These are phyloP conservation scores for Styela clava DNA, from an alignment of 23 tunicate genomes.

Conservation along the genomic window DNA sequence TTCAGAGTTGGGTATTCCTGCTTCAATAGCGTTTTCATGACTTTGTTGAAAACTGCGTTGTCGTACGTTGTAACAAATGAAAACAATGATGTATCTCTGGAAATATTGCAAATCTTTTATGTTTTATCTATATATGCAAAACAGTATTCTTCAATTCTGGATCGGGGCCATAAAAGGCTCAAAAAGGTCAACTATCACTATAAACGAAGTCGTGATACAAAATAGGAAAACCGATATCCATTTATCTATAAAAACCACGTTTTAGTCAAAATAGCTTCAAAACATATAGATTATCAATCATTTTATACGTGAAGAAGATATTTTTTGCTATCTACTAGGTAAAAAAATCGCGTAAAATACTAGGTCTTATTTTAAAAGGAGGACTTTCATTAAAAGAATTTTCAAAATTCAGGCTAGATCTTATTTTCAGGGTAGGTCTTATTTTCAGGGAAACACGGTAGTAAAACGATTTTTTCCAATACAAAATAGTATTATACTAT, in stretches of 20 bases:
- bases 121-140: no score
- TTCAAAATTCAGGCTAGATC: no score
- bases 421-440: no score
- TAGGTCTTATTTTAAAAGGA: no score
- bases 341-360: no score
- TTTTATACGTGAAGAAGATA: no score
- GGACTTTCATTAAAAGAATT: no score
- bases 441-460: no score
- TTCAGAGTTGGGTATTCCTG: constrained; percentile 13
- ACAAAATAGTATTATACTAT: background rate
- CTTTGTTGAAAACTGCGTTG: constrained; percentile 38
- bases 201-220: background rate
- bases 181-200: background rate
- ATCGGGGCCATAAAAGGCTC: background rate
- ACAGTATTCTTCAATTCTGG: no score
- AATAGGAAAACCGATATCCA: background rate
- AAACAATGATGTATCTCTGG: constrained; percentile 75
- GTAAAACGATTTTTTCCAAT: background rate
- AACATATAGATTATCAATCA: no score
- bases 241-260: background rate
- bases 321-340: no score
- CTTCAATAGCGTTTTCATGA: background rate
- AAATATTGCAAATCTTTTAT: background rate
- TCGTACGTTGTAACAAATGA: constrained; percentile 80
- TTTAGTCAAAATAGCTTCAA: no score